Percentiles rank a stretch among this genome's conserved stretches.
Conservation (phyloP, 2,113 vertebrate species). For the Epinephelus cyanopodus region DNA sequence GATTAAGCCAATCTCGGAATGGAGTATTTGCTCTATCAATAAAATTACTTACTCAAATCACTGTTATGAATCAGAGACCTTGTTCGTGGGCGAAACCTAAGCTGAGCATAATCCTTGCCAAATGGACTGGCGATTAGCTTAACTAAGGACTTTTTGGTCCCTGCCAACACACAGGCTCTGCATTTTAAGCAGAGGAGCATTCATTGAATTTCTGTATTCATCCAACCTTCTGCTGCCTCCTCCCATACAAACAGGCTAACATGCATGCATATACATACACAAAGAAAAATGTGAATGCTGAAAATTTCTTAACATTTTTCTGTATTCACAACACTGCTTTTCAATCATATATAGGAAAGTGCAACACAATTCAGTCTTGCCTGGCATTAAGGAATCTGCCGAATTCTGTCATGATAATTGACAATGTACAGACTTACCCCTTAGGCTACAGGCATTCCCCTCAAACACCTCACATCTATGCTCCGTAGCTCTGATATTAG, state of each 20-base stretch:
- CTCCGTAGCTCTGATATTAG: constrained; percentile 20
- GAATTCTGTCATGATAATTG: constrained; percentile 22
- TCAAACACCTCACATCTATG: background rate
- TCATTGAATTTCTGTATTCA: constrained; percentile 77
- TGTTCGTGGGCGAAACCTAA: constrained; percentile 71
- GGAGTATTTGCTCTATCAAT: constrained; percentile 73
- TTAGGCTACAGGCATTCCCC: constrained; percentile 19
- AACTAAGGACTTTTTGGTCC: constrained; percentile 76
- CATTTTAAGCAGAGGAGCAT: constrained; percentile 76
- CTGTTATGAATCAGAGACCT: constrained; percentile 80
- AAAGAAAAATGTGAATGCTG: constrained; percentile 21
- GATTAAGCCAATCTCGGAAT: constrained; percentile 72
- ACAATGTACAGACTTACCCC: constrained; percentile 1
- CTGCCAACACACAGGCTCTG: constrained; percentile 74
- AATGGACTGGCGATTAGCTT: constrained; percentile 81
- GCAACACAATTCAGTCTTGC: background rate
- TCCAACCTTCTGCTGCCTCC: constrained; percentile 52
- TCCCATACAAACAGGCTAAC: constrained; percentile 42
- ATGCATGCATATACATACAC: constrained; percentile 19
- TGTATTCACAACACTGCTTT: constrained; percentile 1
- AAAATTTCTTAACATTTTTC: background rate
- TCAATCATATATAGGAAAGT: constrained; percentile 16
- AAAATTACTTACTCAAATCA: constrained; percentile 73
- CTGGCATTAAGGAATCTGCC: constrained; percentile 22
- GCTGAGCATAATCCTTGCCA: constrained; percentile 78